Conservation (phyloP, 2,797 vertebrate species). For the Harpagifer antarcticus region DNA sequence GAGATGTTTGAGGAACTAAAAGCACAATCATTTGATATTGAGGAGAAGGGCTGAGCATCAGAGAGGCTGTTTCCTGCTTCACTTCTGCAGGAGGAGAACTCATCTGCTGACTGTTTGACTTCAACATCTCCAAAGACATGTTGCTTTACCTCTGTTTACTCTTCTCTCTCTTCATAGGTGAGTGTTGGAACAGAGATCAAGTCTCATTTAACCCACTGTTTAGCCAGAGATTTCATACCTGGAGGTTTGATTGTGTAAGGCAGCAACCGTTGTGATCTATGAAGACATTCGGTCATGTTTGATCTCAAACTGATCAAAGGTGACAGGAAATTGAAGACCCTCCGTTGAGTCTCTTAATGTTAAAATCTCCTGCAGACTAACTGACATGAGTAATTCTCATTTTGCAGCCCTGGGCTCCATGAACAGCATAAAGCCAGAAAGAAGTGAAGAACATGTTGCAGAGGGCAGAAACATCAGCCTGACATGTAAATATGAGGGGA, state of each 20-base stretch:
- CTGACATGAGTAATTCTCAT: constrained; percentile 19
- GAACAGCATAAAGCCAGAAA: constrained; percentile 25
- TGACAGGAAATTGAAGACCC: no score
- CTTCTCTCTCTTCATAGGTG: constrained; percentile 11
- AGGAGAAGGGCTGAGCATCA: constrained; percentile 14
- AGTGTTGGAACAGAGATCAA: neutral
- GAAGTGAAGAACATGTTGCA: constrained; percentile 19
- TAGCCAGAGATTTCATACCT: neutral
- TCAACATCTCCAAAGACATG: constrained; percentile 21
- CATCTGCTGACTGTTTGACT: constrained; percentile 12
- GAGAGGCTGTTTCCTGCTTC: constrained; percentile 10
- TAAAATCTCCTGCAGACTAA: constrained; percentile 21
- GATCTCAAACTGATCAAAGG: no score
- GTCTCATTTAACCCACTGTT: neutral
- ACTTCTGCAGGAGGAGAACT: constrained; percentile 25
- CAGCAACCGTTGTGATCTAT: no score
- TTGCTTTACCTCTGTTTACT: constrained; percentile 22
- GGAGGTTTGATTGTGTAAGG: neutral
- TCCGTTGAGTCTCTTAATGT: constrained; percentile 1
- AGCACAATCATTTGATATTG: no score
- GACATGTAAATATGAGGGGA: constrained; percentile 26
- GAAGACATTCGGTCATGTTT: no score
- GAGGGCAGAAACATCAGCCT: constrained; percentile 32
- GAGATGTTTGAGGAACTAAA: neutral
- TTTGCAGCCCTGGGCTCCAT: constrained; percentile 39